Base-by-base conservation (phyloP, 2,113 vertebrate genomes). In the Xenus cinereus region DNA sequence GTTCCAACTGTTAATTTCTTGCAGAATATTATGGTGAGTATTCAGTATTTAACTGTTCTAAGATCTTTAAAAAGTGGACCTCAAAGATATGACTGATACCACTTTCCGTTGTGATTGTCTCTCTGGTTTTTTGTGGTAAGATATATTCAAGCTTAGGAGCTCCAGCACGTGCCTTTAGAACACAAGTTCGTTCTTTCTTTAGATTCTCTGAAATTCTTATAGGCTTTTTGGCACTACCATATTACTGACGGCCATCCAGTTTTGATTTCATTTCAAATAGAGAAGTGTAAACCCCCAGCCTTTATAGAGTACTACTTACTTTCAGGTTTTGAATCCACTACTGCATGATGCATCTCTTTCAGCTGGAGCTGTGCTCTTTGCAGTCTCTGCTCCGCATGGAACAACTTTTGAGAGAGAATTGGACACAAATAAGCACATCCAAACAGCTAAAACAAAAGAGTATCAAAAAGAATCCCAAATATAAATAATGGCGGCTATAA, bases 251-350 rank as follows among this genome's bases (percentile, higher is more conserved):
- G 51, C 23, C 67, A 75, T 11, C n/a, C 62, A 75, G 45, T 43
- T 75, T 83, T 51, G 22, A 71, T 75, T 73, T 60, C 1, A 39
- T 51, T 67, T 87, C 43, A 27, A 62, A n/a, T 14, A 72, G 51
- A 93, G 22, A 87, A 69, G 43, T 19, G 30, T 63, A 84, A 88
- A 74, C 19, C 23, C 22, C 35, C 56, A 77, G 13, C 14, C 20
- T 53, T 69, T 20, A 50, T 13, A 30, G 69, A 73, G 60, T 62
- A 77, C 84, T 48, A 99, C 99, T 99, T 98, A 99, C 99, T 99
- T 97, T 99, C 99, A 92, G 99, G 99, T 93, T 98, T 99, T 86
- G 99, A 98, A 97, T 99, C 99, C 84, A 98, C 98, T 33, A 99
- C 98, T 41, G 99, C 98, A 35, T 99, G 98, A 64, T 98, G 98